Percentiles rank a stretch among this genome's conserved stretches.
These are phyloP conservation scores for Ascidia mentula DNA, from an alignment of 23 tunicate species.

Conservation along the genomic window DNA sequence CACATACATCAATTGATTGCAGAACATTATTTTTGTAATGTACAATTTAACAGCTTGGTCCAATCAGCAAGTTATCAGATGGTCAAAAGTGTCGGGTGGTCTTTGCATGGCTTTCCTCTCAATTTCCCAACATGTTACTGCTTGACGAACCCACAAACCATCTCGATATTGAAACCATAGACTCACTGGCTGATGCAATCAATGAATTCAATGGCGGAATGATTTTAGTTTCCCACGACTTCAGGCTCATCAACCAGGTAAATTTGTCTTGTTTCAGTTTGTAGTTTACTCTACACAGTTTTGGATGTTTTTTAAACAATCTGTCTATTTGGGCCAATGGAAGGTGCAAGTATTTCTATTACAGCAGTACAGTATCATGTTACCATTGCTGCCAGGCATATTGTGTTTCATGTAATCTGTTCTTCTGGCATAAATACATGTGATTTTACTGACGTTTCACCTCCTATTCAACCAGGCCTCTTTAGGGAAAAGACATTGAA, in stretches of 20 bases:
- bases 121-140: slow-evolving; percentile 69
- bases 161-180: slow-evolving; percentile 92
- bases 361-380: too few relatives aligned
- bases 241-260: slow-evolving; percentile 84
- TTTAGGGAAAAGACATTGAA: too few relatives aligned
- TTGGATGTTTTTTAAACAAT: too few relatives aligned
- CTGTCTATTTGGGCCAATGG: too few relatives aligned
- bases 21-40: not conserved
- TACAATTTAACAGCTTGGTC: slow-evolving; percentile 44
- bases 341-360: too few relatives aligned
- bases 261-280: too few relatives aligned
- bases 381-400: too few relatives aligned
- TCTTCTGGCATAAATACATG: too few relatives aligned
- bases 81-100: slow-evolving; percentile 92
- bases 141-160: slow-evolving; percentile 99
- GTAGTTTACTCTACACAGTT: too few relatives aligned
- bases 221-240: slow-evolving; percentile 93
- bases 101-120: slow-evolving; percentile 82
- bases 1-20: not conserved
- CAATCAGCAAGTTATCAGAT: slow-evolving; percentile 65
- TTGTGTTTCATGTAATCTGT: too few relatives aligned
- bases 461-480: too few relatives aligned
- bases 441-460: too few relatives aligned
- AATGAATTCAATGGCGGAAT: slow-evolving; percentile 82
- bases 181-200: slow-evolving; percentile 93